Evolutionary conservation across 2,797 vertebrate genomes (phyloP).

Genomic region (Pseudomugil tenellus): DNA sequence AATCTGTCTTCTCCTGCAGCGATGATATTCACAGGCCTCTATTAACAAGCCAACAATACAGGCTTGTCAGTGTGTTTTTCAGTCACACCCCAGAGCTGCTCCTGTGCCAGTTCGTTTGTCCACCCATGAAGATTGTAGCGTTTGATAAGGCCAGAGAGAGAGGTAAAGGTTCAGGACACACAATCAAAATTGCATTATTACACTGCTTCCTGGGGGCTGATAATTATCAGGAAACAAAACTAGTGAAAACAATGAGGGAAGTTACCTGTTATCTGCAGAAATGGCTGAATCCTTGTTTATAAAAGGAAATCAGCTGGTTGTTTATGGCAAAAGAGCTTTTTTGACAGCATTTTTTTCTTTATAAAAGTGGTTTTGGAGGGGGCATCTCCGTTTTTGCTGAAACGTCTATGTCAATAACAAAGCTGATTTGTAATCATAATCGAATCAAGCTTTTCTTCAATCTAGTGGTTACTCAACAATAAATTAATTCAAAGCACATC

Average conservation of each 20-base stretch:
- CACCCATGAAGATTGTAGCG: constrained; percentile 51
- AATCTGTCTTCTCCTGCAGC: constrained; percentile 21
- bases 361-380: neutral
- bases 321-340: constrained; percentile 23
- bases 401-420: constrained; percentile 46
- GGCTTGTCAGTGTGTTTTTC: constrained; percentile 38
- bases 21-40: constrained; percentile 19
- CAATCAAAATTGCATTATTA: constrained; percentile 45
- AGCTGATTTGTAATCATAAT: constrained; percentile 49
- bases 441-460: constrained; percentile 36
- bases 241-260: constrained; percentile 47
- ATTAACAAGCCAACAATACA: constrained; percentile 48
- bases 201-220: constrained; percentile 41
- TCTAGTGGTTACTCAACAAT: constrained; percentile 48
- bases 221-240: constrained; percentile 65
- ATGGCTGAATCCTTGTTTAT: constrained; percentile 49
- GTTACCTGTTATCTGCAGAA: constrained; percentile 46
- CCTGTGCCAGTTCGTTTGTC: constrained; percentile 44
- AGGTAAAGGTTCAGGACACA: constrained; percentile 59
- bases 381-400: constrained; percentile 15
- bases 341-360: neutral
- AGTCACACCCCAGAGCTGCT: constrained; percentile 44
- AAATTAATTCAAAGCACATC: constrained; percentile 72
- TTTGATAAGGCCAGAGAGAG: constrained; percentile 48
- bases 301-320: constrained; percentile 23